Evolutionary conservation across 2,888 invertebrate species (phyloP).

Genomic region (Stegophylla sp.): DNA sequence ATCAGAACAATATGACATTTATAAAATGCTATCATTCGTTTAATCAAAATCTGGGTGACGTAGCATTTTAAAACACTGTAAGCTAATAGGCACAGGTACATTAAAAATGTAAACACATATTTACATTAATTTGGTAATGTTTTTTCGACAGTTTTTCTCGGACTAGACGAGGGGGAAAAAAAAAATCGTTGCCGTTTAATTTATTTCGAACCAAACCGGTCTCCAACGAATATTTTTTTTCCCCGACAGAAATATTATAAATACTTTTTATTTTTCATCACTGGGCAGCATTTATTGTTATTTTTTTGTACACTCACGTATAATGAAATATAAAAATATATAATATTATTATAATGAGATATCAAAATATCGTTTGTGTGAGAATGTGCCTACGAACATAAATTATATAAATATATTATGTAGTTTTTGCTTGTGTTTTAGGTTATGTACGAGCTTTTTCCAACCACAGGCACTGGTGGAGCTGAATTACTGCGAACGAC

Average conservation of each 20-base stretch:
- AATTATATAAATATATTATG: not conserved
- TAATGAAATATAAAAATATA: no score
- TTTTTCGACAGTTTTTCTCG: conserved; percentile 41
- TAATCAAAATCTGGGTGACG: conserved; percentile 24
- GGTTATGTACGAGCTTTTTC: conserved; percentile 7
- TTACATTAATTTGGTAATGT: conserved; percentile 37
- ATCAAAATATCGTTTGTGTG: not conserved
- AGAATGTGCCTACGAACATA: not conserved
- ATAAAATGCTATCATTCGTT: not conserved
- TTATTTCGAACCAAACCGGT: conserved; percentile 51
- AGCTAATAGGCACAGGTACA: no score
- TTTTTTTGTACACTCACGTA: not conserved
- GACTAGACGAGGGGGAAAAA: conserved; percentile 15
- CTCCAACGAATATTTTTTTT: conserved; percentile 36
- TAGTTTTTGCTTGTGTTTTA: not conserved
- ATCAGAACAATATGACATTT: not conserved
- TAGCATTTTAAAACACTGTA: conserved; percentile 17
- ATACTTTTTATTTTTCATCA: conserved; percentile 39
- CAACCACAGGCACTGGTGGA: not conserved
- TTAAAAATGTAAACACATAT: not conserved
- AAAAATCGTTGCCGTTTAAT: conserved; percentile 48
- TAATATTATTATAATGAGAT: no score
- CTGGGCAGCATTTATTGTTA: conserved; percentile 18
- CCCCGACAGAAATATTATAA: conserved; percentile 29
- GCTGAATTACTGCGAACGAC: conserved; percentile 20